These are phyloP conservation scores for Camponotus floridanus DNA, from an alignment of 1,140 invertebrate species.

Conservation along the genomic window DNA sequence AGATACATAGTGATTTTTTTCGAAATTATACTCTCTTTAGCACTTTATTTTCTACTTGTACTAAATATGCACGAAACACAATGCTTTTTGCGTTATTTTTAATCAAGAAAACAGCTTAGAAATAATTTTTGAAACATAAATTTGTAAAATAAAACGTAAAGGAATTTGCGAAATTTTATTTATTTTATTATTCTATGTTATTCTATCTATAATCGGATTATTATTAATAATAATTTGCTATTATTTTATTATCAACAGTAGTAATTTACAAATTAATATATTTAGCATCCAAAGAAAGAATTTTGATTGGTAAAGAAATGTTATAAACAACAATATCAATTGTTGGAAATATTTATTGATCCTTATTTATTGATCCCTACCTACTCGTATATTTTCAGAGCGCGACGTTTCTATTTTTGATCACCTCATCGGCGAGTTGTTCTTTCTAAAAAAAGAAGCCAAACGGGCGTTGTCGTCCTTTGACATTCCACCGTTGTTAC, in stretches of 20 bases:
- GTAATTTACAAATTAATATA: neutral
- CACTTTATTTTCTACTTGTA: neutral
- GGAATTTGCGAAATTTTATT: neutral
- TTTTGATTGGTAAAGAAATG: neutral
- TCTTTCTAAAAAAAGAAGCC: constrained; percentile 25
- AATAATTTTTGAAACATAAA: neutral
- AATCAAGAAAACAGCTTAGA: constrained; percentile 1
- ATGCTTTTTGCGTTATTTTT: neutral
- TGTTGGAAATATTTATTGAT: constrained; percentile 40
- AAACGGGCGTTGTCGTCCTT: constrained; percentile 18
- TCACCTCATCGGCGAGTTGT: neutral
- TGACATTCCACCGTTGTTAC: constrained; percentile 42
- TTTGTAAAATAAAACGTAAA: neutral
- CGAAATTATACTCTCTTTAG: constrained; percentile 7
- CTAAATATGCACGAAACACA: neutral
- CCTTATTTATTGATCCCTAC: constrained; percentile 9
- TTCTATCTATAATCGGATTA: too few relatives aligned
- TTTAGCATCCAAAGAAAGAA: neutral
- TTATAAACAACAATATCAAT: neutral
- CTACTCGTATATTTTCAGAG: constrained; percentile 22
- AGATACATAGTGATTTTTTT: constrained; percentile 67
- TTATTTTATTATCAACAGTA: neutral
- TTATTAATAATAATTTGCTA: neutral
- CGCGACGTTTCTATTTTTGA: constrained; percentile 31
- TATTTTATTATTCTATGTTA: neutral